Percentiles rank a stretch among this genome's conserved stretches.
Evolutionary conservation across 2,888 invertebrate species (phyloP).

Genomic region (Amblyjoppa fuscipennis): DNA sequence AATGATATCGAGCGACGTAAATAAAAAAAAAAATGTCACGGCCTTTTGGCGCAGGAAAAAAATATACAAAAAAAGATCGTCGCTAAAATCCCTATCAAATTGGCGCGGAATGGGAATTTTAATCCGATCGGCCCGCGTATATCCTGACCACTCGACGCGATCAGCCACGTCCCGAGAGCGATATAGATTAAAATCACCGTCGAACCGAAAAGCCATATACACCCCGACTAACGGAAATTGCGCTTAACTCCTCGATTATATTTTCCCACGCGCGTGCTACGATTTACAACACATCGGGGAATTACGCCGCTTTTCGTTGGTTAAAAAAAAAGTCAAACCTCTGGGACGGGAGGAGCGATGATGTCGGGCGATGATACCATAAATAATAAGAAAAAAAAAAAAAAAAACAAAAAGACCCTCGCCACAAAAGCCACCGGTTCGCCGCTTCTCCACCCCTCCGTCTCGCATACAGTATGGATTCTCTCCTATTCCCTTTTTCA

Average conservation of each 20-base stretch:
- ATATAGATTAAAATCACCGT: slow-evolving; percentile 24
- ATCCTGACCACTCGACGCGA: neutral
- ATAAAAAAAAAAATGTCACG: too few species aligned
- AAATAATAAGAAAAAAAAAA: slow-evolving; percentile 73
- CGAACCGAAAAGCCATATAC: slow-evolving; percentile 25
- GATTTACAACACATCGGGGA: slow-evolving; percentile 68
- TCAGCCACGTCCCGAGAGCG: neutral
- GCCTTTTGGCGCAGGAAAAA: too few species aligned
- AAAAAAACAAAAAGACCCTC: slow-evolving; percentile 30
- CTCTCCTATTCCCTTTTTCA: slow-evolving; percentile 55
- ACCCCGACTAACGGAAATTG: slow-evolving; percentile 47
- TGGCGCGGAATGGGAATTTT: neutral
- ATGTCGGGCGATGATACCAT: slow-evolving; percentile 74
- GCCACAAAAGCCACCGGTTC: slow-evolving; percentile 57
- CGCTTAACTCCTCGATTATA: slow-evolving; percentile 51
- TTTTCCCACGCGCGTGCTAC: slow-evolving; percentile 65
- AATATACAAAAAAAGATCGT: neutral
- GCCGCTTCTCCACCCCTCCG: slow-evolving; percentile 1
- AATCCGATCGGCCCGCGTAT: slow-evolving; percentile 4
- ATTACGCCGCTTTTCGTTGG: slow-evolving; percentile 64
- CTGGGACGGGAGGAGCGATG: slow-evolving; percentile 58
- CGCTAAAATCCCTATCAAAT: neutral
- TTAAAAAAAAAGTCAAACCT: slow-evolving; percentile 38
- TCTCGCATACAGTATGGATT: slow-evolving; percentile 26
- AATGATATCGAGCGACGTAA: too few species aligned